Percentiles rank a stretch among this genome's conserved stretches.
Conservation (phyloP, 2,113 vertebrate species). For the Melanocharis versteri region DNA sequence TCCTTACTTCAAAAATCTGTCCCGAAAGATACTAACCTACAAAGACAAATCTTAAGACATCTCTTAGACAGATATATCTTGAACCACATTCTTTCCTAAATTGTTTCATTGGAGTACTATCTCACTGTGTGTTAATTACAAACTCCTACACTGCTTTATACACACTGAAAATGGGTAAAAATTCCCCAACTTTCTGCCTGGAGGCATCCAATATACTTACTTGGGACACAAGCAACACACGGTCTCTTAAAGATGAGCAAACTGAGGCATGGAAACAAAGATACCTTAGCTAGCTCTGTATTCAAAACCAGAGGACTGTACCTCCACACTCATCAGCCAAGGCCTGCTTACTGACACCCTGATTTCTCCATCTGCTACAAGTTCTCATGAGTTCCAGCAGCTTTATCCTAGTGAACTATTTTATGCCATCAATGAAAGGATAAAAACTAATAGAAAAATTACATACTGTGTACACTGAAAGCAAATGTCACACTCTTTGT, state of each 20-base stretch:
- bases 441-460: neutral
- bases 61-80: neutral
- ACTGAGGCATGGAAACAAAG: neutral
- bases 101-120: neutral
- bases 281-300: neutral
- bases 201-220: neutral
- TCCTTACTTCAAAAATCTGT: neutral
- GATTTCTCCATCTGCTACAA: neutral
- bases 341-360: conserved; percentile 1
- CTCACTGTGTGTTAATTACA: neutral
- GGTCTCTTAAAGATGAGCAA: neutral
- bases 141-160: neutral
- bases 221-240: neutral
- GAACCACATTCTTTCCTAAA: neutral
- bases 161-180: neutral
- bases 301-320: neutral
- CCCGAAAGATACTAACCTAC: neutral
- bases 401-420: neutral
- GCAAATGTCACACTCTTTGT: neutral
- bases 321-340: conserved; percentile 5
- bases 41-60: neutral
- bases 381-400: neutral
- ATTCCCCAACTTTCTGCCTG: neutral
- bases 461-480: neutral
- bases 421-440: conserved; percentile 2